Evolutionary conservation across 1,140 invertebrate species (phyloP).

Genomic region (Macrotrachela quadricornifera): DNA sequence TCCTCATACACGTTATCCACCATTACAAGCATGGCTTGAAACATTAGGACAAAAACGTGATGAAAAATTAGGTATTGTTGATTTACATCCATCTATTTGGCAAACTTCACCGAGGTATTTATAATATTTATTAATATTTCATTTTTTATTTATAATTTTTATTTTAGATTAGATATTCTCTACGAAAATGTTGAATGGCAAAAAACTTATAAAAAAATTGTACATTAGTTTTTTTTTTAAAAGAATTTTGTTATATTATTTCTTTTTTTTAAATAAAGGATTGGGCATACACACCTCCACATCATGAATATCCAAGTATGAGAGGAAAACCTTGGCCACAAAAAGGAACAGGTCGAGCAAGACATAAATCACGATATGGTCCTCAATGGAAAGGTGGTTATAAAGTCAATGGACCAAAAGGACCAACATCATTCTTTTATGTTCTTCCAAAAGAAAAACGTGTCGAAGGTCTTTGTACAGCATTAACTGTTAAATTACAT

Average conservation of each 20-base stretch:
- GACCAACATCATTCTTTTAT: slow-evolving; percentile 66
- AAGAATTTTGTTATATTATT: slow-evolving; percentile 7
- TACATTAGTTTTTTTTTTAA: slow-evolving; percentile 28
- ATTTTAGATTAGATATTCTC: slow-evolving; percentile 55
- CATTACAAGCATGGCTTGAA: slow-evolving; percentile 70
- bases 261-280: slow-evolving; percentile 21
- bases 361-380: slow-evolving; percentile 71
- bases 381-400: slow-evolving; percentile 57
- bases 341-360: slow-evolving; percentile 63
- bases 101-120: slow-evolving; percentile 43
- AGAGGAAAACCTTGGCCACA: slow-evolving; percentile 78
- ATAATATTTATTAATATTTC: not conserved
- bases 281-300: slow-evolving; percentile 40
- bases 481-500: slow-evolving; percentile 66
- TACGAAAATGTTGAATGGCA: slow-evolving; percentile 74
- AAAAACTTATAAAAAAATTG: slow-evolving; percentile 52
- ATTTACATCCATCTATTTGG: slow-evolving; percentile 69
- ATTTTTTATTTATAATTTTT: slow-evolving; percentile 7
- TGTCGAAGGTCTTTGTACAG: slow-evolving; percentile 52
- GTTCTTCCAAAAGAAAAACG: slow-evolving; percentile 60
- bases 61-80: slow-evolving; percentile 56
- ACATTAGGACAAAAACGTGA: slow-evolving; percentile 55
- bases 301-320: slow-evolving; percentile 62
- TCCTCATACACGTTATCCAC: slow-evolving; percentile 10
- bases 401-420: slow-evolving; percentile 59